Evolutionary conservation across 2,113 vertebrate genomes (phyloP).

Genomic region (Apus apus): DNA sequence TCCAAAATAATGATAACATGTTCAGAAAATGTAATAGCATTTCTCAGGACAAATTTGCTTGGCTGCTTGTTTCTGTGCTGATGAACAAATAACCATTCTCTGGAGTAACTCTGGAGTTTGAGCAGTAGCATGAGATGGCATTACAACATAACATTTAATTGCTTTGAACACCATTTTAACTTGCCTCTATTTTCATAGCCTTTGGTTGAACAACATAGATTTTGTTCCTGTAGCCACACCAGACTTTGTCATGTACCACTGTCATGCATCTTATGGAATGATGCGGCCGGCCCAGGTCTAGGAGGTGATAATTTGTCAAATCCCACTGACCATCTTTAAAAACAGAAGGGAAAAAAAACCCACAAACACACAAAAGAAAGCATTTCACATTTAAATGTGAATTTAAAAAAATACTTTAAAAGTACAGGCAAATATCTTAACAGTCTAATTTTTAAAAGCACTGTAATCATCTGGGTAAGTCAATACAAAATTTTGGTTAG

Average conservation of each 20-base stretch:
- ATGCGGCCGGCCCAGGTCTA: conserved; percentile 91
- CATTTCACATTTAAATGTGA: background rate
- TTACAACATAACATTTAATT: background rate
- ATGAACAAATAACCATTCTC: background rate
- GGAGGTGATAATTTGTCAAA: conserved; percentile 94
- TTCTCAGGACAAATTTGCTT: background rate
- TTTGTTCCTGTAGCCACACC: conserved; percentile 98
- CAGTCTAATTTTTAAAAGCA: background rate
- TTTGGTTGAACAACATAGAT: conserved; percentile 97
- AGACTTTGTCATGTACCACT: conserved; percentile 96
- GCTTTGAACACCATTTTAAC: background rate
- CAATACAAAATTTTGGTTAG: background rate
- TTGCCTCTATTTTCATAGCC: conserved; percentile 98
- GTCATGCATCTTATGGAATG: conserved; percentile 98
- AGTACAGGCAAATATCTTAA: background rate
- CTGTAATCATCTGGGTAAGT: background rate
- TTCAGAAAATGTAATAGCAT: background rate
- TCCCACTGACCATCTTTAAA: conserved; percentile 97
- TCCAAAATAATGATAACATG: background rate
- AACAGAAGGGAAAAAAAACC: background rate
- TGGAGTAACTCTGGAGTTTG: background rate
- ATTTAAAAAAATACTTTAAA: background rate
- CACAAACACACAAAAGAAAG: background rate
- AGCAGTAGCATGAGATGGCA: background rate
- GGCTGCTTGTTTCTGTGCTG: background rate